These are phyloP conservation scores for Hypsopygia costalis DNA, from an alignment of 2,888 invertebrate genomes.

Conservation along the genomic window DNA sequence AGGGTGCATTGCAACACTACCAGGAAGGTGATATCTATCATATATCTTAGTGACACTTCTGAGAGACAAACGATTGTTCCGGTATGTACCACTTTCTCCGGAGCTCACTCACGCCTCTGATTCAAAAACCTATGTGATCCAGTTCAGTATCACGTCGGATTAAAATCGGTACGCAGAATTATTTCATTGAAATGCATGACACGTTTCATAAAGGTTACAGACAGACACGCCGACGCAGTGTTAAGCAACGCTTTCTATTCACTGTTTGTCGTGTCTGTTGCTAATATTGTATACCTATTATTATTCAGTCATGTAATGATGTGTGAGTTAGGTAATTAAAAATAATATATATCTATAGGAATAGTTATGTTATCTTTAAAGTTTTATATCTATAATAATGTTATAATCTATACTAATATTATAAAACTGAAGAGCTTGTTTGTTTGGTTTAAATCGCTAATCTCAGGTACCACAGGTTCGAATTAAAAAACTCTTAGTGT, in stretches of 20 bases:
- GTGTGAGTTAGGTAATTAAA: no score
- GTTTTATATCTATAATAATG: no score
- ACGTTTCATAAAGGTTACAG: conserved; percentile 56
- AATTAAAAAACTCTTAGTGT: no score
- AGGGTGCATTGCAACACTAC: conserved; percentile 37
- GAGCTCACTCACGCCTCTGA: conserved; percentile 53
- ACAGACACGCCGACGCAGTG: conserved; percentile 43
- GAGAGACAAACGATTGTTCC: conserved; percentile 66
- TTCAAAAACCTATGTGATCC: conserved; percentile 59
- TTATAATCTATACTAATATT: no score
- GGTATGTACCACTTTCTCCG: conserved; percentile 71
- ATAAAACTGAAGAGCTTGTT: no score
- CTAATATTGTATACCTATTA: neutral
- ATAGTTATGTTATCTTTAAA: no score
- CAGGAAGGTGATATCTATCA: conserved; percentile 56
- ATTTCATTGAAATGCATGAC: conserved; percentile 56
- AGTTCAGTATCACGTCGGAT: conserved; percentile 53
- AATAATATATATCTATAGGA: no score
- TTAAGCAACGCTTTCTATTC: conserved; percentile 67
- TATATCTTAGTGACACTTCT: conserved; percentile 63
- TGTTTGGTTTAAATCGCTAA: no score
- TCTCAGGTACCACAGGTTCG: no score
- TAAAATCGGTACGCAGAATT: conserved; percentile 53
- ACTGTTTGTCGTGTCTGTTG: conserved; percentile 4
- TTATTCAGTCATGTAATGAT: neutral